Conservation (phyloP, 2,113 vertebrate species). For the Peromyscus polionotus region DNA sequence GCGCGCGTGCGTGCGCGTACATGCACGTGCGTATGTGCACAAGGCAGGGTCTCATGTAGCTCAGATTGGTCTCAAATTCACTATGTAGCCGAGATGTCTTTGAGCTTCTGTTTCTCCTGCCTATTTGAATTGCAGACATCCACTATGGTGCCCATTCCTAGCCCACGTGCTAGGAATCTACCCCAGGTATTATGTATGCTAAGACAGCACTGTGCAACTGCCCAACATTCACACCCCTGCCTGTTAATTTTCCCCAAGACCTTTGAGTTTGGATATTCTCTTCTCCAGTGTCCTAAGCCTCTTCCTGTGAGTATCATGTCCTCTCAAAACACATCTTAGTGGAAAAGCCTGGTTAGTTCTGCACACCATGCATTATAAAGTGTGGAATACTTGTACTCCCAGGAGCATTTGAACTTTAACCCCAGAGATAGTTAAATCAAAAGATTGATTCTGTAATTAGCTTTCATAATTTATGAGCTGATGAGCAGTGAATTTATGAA, state of each 20-base stretch:
- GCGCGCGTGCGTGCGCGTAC: fast-evolving
- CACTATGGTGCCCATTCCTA: not conserved
- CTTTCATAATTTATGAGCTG: constrained; percentile 61
- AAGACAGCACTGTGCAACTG: not conserved
- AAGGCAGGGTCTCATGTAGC: not conserved
- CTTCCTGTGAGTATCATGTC: not conserved
- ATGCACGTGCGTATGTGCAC: too few relatives aligned
- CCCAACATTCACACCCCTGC: not conserved
- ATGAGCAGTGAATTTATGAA: constrained; percentile 30
- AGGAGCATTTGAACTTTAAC: constrained; percentile 63
- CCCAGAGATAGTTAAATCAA: constrained; percentile 55
- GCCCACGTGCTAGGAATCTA: not conserved
- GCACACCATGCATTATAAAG: constrained; percentile 60
- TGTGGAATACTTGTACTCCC: constrained; percentile 2
- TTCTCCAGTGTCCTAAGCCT: not conserved
- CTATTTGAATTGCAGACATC: not conserved
- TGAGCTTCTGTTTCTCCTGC: not conserved
- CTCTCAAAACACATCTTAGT: not conserved
- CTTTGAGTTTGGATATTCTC: not conserved
- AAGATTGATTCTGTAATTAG: constrained; percentile 66
- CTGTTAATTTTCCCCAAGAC: not conserved
- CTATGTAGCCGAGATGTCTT: not conserved
- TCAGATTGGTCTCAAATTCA: too few relatives aligned
- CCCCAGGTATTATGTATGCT: too few relatives aligned
- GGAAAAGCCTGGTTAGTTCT: constrained; percentile 39